Conservation (phyloP, 2,797 vertebrate species). For the Oceanodroma leucorhoa region DNA sequence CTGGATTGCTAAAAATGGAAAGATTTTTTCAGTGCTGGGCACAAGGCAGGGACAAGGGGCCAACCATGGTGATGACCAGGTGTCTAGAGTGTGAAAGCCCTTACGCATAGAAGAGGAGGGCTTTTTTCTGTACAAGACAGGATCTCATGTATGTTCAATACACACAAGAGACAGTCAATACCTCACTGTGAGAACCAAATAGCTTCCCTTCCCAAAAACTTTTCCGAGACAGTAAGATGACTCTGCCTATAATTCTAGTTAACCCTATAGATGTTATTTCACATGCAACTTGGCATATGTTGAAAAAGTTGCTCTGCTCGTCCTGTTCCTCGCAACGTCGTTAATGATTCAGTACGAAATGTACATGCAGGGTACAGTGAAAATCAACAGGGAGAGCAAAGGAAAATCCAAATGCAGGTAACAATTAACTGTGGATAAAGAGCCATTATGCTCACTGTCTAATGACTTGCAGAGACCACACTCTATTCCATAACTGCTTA, state of each 20-base stretch:
- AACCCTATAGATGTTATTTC: not conserved
- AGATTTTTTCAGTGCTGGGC: not conserved
- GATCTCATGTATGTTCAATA: not conserved
- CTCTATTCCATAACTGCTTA: constrained; percentile 44
- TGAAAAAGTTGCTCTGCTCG: not conserved
- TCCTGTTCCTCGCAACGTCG: not conserved
- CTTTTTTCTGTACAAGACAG: not conserved
- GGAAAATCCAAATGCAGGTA: constrained; percentile 25
- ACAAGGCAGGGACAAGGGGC: not conserved
- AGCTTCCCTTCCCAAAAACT: not conserved
- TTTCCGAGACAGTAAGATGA: not conserved
- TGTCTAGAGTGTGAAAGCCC: not conserved
- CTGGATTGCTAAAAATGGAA: not conserved
- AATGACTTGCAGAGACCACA: constrained; percentile 27
- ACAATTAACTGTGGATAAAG: constrained; percentile 64
- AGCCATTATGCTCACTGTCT: constrained; percentile 42
- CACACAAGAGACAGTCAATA: not conserved
- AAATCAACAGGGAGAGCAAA: constrained; percentile 38
- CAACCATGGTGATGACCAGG: not conserved
- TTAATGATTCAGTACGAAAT: not conserved
- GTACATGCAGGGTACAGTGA: not conserved
- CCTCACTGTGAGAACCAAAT: not conserved
- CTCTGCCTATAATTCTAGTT: not conserved
- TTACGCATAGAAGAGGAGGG: fast-evolving
- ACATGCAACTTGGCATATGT: not conserved